Conservation (phyloP, 2,113 vertebrate genomes). For the Caracal caracal region DNA sequence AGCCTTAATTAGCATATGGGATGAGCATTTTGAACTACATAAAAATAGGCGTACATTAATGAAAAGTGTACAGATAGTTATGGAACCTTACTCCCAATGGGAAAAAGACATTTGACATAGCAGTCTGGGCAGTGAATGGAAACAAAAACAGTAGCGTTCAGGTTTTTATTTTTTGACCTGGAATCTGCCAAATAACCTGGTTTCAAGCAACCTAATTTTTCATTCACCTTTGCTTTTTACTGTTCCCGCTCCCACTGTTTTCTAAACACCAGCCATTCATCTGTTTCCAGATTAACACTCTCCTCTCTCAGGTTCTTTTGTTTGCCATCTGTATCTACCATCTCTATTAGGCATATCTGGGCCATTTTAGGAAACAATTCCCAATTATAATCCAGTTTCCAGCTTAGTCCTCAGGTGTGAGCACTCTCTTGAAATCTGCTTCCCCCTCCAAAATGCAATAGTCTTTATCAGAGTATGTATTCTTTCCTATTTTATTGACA, state of each 20-base stretch:
- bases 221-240: background rate
- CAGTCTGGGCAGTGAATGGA: background rate
- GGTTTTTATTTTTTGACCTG: background rate
- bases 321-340: background rate
- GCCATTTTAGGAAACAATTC: background rate
- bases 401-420: background rate
- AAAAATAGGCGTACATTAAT: background rate
- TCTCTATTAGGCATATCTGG: background rate
- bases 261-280: background rate
- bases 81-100: background rate
- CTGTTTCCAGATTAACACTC: background rate
- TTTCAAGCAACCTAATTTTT: background rate
- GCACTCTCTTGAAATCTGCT: background rate
- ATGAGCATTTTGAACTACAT: background rate
- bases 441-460: background rate
- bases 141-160: background rate
- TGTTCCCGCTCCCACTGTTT: background rate
- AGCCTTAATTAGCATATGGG: background rate
- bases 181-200: background rate
- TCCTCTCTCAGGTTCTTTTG: background rate
- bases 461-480: background rate
- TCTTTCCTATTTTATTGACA: background rate
- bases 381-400: background rate
- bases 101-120: background rate
- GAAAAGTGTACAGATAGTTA: background rate